These are phyloP conservation scores for Puntigrus tetrazona DNA, from an alignment of 2,113 vertebrate genomes.

Conservation along the genomic window DNA sequence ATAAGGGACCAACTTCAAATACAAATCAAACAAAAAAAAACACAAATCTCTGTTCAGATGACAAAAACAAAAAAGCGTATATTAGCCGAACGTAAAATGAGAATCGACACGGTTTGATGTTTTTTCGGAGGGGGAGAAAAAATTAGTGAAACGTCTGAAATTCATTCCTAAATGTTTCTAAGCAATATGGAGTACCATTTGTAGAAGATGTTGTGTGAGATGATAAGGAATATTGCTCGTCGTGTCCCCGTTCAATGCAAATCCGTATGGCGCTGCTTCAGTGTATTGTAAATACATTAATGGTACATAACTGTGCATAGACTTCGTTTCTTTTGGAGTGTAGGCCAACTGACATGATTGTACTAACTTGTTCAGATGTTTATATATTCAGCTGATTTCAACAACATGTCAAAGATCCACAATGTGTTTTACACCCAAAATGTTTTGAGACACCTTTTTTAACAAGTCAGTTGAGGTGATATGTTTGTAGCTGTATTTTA, in stretches of 20 bases:
- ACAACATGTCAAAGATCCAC: conserved; percentile 16
- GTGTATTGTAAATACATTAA: conserved; percentile 77
- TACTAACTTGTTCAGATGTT: conserved; percentile 60
- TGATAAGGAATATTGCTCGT: conserved; percentile 78
- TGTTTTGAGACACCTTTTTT: conserved; percentile 24
- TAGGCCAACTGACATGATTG: conserved; percentile 79
- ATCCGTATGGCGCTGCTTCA: conserved; percentile 79
- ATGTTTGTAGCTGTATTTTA: conserved; percentile 48
- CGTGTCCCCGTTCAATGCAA: conserved; percentile 79
- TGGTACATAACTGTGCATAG: conserved; percentile 78
- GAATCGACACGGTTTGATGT: conserved; percentile 60
- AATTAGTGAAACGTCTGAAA: conserved; percentile 73
- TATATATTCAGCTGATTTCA: conserved; percentile 70
- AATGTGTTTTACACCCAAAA: conserved; percentile 34
- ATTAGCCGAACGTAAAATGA: conserved; percentile 28
- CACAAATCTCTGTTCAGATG: not conserved
- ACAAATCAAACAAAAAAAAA: not conserved
- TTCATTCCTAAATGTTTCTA: conserved; percentile 83
- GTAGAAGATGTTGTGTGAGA: conserved; percentile 79
- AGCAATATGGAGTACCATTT: conserved; percentile 87
- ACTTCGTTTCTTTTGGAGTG: conserved; percentile 75
- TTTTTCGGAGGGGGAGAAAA: conserved; percentile 71
- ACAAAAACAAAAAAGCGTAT: conserved; percentile 46
- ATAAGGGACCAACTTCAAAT: conserved; percentile 74
- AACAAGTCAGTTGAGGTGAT: conserved; percentile 34